These are phyloP conservation scores for Cynodonichthys magdalenae DNA, from an alignment of 2,797 vertebrate species.

Conservation along the genomic window DNA sequence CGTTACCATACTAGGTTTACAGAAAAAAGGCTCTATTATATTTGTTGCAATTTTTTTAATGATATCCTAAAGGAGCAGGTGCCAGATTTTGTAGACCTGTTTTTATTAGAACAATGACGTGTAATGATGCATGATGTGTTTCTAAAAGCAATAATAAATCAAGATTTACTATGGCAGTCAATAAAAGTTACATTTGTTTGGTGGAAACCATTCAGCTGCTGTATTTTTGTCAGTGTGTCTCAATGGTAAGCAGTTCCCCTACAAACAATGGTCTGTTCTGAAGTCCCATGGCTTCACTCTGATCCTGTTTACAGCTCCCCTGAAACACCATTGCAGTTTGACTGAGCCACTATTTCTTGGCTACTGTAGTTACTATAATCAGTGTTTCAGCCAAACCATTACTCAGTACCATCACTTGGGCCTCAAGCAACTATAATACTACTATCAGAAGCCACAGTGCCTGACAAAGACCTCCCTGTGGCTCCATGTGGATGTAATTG, in stretches of 20 bases:
- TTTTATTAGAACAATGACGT: constrained; percentile 40
- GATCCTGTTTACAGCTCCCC: constrained; percentile 55
- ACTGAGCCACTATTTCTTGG: constrained; percentile 37
- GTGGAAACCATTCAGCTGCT: background rate
- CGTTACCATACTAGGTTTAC: constrained; percentile 47
- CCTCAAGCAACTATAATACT: constrained; percentile 19
- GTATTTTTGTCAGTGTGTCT: constrained; percentile 27
- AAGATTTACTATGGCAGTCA: constrained; percentile 4
- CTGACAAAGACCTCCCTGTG: constrained; percentile 29
- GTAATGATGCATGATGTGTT: constrained; percentile 39
- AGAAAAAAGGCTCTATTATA: constrained; percentile 59
- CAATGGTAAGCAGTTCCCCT: constrained; percentile 25
- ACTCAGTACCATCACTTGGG: constrained; percentile 31
- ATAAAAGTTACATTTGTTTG: background rate
- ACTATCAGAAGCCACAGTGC: constrained; percentile 26
- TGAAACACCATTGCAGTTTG: constrained; percentile 39
- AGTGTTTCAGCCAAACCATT: constrained; percentile 43
- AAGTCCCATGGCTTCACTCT: constrained; percentile 39
- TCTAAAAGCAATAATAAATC: constrained; percentile 37
- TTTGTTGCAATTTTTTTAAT: constrained; percentile 74
- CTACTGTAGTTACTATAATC: constrained; percentile 43
- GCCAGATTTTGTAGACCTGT: constrained; percentile 30
- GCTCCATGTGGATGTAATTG: constrained; percentile 44
- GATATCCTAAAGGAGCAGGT: constrained; percentile 61
- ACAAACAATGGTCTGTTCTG: constrained; percentile 35